phyloP scores from a whole-genome alignment of 2,888 invertebrate species.

The Spodoptera exigua region DNA sequence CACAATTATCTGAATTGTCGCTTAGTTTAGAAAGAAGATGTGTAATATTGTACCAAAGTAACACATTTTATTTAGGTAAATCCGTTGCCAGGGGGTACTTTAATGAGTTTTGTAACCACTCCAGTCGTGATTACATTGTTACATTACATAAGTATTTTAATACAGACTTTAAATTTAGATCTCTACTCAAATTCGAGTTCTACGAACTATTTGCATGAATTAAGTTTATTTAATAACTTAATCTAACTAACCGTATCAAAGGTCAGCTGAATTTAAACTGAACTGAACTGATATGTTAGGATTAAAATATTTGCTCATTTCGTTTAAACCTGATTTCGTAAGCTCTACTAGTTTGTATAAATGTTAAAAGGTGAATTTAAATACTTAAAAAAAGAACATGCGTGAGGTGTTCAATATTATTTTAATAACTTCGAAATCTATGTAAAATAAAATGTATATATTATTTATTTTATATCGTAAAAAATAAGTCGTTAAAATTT shows the following conservation, averaged over 20 bases:
- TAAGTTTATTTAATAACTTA: conserved; percentile 21
- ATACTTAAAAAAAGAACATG: neutral
- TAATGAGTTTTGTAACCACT: too few relatives aligned
- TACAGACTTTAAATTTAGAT: too few relatives aligned
- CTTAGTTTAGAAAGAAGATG: too few relatives aligned
- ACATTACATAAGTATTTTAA: too few relatives aligned
- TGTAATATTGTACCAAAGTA: too few relatives aligned
- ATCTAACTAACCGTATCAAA: conserved; percentile 13
- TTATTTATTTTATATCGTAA: neutral
- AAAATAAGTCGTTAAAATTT: too few relatives aligned
- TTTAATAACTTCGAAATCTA: neutral
- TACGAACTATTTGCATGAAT: conserved; percentile 8
- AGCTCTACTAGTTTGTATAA: conserved; percentile 21
- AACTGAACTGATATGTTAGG: conserved; percentile 22
- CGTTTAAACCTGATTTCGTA: conserved; percentile 25
- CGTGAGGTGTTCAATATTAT: neutral
- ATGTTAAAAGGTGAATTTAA: conserved; percentile 20
- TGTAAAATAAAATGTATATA: too few relatives aligned
- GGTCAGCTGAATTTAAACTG: conserved; percentile 26
- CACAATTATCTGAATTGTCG: too few relatives aligned
- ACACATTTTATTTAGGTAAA: too few relatives aligned
- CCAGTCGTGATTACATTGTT: too few relatives aligned
- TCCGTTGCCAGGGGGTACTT: too few relatives aligned
- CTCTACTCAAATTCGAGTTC: neutral
- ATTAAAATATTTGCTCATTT: conserved; percentile 45